A percentile compares a stretch with the other conserved stretches of the same genome.
These are phyloP conservation scores for Trichonephila inaurata DNA, from an alignment of 1,140 invertebrate species.

Conservation along the genomic window DNA sequence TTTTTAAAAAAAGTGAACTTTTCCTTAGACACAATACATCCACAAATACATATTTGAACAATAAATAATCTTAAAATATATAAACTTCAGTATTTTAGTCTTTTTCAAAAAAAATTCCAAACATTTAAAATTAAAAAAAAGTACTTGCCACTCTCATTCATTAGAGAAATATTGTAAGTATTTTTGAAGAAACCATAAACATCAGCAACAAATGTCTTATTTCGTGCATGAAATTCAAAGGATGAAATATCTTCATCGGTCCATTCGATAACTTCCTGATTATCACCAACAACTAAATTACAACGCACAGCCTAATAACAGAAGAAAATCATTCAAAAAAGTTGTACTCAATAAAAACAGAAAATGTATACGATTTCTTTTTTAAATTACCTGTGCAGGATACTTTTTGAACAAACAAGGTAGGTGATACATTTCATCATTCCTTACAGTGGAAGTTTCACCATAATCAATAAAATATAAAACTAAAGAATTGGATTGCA, in stretches of 20 bases:
- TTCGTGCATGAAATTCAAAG: neutral
- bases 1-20: too few species aligned
- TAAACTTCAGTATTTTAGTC: neutral
- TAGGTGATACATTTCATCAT: neutral
- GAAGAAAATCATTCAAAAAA: neutral
- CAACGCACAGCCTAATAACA: constrained; percentile 46
- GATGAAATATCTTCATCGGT: constrained; percentile 28
- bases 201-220: neutral
- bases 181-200: neutral
- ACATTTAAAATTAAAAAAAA: neutral
- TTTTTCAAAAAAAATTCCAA: neutral
- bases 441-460: neutral
- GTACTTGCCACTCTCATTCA: constrained; percentile 26
- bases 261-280: neutral
- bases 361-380: too few species aligned
- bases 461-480: constrained; percentile 25
- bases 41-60: too few species aligned
- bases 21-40: too few species aligned
- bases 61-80: neutral
- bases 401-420: neutral
- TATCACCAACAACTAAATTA: constrained; percentile 13
- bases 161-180: constrained; percentile 22
- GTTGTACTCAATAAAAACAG: neutral
- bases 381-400: neutral
- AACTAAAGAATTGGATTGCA: neutral